Conservation (phyloP, 2,113 vertebrate species). For the Synchiropus splendidus region DNA sequence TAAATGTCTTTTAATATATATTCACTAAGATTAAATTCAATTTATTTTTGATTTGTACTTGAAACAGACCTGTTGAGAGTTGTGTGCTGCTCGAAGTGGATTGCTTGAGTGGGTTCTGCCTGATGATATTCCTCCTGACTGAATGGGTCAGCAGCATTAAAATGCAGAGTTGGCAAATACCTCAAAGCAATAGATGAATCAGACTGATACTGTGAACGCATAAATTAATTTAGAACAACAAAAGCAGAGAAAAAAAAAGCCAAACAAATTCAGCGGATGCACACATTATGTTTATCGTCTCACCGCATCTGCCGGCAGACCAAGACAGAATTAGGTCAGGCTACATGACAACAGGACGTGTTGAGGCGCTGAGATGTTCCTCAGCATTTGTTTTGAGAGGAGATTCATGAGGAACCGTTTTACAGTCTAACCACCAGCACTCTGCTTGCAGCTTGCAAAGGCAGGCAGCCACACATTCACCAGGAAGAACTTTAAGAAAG, state of each 20-base stretch:
- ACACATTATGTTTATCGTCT: slow-evolving; percentile 9
- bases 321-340: slow-evolving; percentile 34
- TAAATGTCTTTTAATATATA: too few species aligned
- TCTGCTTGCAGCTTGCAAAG: slow-evolving; percentile 36
- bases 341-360: background rate
- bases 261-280: slow-evolving; percentile 1
- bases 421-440: background rate
- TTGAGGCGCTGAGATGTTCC: background rate
- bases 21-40: too few species aligned
- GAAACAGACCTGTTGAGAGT: too few species aligned
- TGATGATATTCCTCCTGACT: too few species aligned
- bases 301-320: slow-evolving; percentile 1
- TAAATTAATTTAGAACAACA: background rate
- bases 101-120: too few species aligned
- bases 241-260: background rate
- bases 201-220: too few species aligned
- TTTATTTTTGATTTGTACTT: too few species aligned
- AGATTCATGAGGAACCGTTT: background rate
- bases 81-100: too few species aligned
- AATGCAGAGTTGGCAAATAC: too few species aligned
- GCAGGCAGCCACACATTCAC: slow-evolving; percentile 37
- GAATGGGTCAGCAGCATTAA: too few species aligned
- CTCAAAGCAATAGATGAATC: too few species aligned
- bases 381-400: background rate
- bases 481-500: slow-evolving; percentile 44